Conservation (phyloP, 2,113 vertebrate genomes). For the Hippocampus comes region DNA sequence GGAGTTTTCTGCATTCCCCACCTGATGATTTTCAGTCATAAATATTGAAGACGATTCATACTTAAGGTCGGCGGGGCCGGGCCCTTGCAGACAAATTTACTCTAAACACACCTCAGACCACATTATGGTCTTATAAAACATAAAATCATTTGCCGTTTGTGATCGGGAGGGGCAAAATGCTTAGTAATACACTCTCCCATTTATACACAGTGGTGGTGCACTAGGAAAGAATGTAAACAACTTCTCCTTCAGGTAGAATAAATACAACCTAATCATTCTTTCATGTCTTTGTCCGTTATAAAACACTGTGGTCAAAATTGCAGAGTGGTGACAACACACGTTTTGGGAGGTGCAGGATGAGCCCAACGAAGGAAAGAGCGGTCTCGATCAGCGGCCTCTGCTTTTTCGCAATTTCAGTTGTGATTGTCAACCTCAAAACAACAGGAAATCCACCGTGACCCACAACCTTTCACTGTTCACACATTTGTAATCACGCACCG, state of each 20-base stretch:
- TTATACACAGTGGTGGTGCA: too few relatives aligned
- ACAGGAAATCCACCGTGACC: constrained; percentile 71
- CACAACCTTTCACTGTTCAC: constrained; percentile 64
- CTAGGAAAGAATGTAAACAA: not conserved
- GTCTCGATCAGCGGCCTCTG: constrained; percentile 40
- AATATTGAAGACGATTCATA: too few relatives aligned
- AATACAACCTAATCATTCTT: not conserved
- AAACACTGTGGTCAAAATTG: not conserved
- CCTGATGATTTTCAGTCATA: too few relatives aligned
- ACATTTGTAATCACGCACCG: constrained; percentile 19
- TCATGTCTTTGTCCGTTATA: not conserved
- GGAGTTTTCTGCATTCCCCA: too few relatives aligned
- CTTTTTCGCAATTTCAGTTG: constrained; percentile 54
- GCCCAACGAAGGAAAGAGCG: constrained; percentile 30
- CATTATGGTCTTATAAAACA: not conserved
- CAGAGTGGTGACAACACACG: constrained; percentile 3
- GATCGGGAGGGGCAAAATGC: not conserved
- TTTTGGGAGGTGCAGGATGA: constrained; percentile 14
- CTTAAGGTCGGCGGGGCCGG: too few relatives aligned
- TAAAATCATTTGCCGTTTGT: not conserved
- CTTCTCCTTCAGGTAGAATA: not conserved
- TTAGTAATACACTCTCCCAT: not conserved
- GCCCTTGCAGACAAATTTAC: too few relatives aligned
- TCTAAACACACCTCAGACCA: too few relatives aligned
- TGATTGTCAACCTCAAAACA: constrained; percentile 70